Conservation (phyloP, 2,113 vertebrate genomes). For the Brachyhypopomus occidentalis region DNA sequence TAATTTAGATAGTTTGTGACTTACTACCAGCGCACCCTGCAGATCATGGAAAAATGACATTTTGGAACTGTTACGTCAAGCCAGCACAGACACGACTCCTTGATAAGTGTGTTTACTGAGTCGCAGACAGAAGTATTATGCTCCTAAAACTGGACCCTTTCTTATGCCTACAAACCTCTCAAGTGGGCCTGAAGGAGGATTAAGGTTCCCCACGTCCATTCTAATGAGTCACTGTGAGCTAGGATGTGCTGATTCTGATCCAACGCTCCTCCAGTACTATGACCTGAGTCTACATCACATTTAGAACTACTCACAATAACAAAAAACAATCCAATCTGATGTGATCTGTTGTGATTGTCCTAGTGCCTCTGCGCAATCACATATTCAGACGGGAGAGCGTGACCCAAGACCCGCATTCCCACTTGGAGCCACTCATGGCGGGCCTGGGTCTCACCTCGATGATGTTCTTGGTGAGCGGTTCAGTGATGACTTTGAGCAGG, state of each 20-base stretch:
- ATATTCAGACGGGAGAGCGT: no score
- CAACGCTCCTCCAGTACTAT: not conserved
- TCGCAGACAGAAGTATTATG: not conserved
- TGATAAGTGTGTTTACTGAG: not conserved
- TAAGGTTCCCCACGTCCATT: not conserved
- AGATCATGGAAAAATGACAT: not conserved
- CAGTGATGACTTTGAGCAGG: slow-evolving; percentile 93
- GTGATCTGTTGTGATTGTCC: not conserved
- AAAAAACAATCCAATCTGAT: no score
- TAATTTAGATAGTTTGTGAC: slow-evolving; percentile 1
- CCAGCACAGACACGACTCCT: not conserved
- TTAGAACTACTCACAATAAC: no score
- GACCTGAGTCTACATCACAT: not conserved
- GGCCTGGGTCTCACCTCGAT: slow-evolving; percentile 79
- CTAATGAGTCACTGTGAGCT: not conserved
- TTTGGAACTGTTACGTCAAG: not conserved
- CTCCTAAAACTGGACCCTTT: not conserved
- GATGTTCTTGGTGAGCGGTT: slow-evolving; percentile 90
- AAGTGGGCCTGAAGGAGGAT: not conserved
- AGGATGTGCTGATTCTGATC: not conserved
- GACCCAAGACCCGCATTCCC: no score
- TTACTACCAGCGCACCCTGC: not conserved
- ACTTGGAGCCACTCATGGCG: no score
- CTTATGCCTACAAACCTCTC: not conserved
- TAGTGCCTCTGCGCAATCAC: no score